Evolutionary conservation across 1,140 invertebrate species (phyloP), one percentile per base, ranked within the genome.

Genomic region (Drosophila lacertosa): DNA sequence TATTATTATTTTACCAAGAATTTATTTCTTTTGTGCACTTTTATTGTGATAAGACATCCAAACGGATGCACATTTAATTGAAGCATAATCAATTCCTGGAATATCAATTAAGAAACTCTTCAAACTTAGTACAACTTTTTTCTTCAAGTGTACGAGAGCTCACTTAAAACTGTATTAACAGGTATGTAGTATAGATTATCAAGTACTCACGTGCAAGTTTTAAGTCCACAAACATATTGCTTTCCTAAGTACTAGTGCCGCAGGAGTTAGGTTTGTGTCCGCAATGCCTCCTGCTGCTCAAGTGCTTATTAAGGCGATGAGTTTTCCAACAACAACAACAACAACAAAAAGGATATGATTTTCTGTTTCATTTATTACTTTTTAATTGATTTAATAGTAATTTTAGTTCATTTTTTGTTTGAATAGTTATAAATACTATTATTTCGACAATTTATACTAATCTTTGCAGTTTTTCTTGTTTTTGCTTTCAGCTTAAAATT

Each of bases 211-310:
- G 32, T 35, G n/a, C 1, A 40, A 40, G n/a, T 40, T 16, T 20
- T n/a, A 15, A 7, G 13, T 5, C 16, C 18, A 13, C n/a, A 11
- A 47, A 29, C 74, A 48, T 72, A 65, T 88, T 77, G 78, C 90
- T 91, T 91, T 90, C 81, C 91, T 91, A 91, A 91, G 91, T 91
- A 91, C 91, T 91, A 91, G 90, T 91, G 91, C 91, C 91, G 91
- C 90, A 91, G 91, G 91, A 91, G 90, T 91, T 89, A 88, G 82
- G 90, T 84, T 62, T 71, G 78, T 77, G 74, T 71, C 71, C 70
- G 74, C 68, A 83, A 74, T 84, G 80, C 83, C 90, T 80, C 91
- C 91, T 91, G 91, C 90, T 91, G 91, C 91, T 82, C 89, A 90
- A 91, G 91, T 91, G 91, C 91, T 91, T 91, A 91, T 91, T 77